Evolutionary conservation across 2,797 vertebrate species (phyloP).

Genomic region (Denticeps clupeoides): DNA sequence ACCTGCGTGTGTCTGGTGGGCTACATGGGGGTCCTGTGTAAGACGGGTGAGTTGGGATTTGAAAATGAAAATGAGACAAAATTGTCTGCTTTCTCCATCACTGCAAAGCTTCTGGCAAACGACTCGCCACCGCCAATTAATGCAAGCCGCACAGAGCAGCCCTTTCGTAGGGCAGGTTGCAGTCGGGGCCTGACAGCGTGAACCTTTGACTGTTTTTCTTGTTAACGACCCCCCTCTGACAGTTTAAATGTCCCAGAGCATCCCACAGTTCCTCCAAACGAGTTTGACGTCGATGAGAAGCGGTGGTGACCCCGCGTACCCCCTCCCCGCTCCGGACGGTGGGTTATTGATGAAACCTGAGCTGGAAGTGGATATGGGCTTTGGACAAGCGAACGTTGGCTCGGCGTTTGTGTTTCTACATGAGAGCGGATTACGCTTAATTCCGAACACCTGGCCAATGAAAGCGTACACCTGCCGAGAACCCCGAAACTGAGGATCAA

Average conservation of each 20-base stretch:
- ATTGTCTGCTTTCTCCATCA: conserved; percentile 46
- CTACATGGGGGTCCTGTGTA: conserved; percentile 59
- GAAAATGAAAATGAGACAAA: conserved; percentile 24
- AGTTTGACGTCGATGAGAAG: no score
- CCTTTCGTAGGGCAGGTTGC: conserved; percentile 29
- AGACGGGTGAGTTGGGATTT: conserved; percentile 55
- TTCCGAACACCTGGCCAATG: conserved; percentile 50
- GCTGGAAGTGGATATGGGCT: neutral
- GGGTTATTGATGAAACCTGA: conserved; percentile 46
- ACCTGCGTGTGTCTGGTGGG: conserved; percentile 58
- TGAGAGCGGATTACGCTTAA: conserved; percentile 46
- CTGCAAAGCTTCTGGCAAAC: conserved; percentile 39
- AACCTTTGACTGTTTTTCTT: no score
- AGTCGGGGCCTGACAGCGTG: no score
- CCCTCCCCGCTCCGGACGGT: no score
- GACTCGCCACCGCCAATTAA: conserved; percentile 32
- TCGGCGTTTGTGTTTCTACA: conserved; percentile 37
- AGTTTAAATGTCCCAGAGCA: no score
- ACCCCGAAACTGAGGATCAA: conserved; percentile 15
- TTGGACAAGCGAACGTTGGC: conserved; percentile 14
- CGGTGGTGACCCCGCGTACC: no score
- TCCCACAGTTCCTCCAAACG: no score
- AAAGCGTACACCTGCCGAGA: conserved; percentile 36
- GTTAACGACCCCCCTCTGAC: no score
- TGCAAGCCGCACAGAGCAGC: conserved; percentile 24